A percentile compares a stretch with the other conserved stretches of the same genome.
Evolutionary conservation across 1,140 invertebrate genomes (phyloP).

Genomic region (Drosophila trapezifrons): DNA sequence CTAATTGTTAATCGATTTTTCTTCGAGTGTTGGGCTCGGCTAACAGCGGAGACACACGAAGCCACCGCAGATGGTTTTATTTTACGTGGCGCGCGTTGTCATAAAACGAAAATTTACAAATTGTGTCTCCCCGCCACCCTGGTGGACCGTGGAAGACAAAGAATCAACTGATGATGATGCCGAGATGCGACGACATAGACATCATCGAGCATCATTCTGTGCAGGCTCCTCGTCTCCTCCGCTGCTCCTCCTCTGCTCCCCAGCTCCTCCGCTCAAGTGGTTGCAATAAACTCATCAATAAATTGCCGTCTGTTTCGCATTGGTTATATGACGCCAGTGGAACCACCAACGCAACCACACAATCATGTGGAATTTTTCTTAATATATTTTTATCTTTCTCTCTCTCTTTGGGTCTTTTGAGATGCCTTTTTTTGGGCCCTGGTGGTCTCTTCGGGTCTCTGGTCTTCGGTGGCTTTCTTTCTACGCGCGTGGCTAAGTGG

Average conservation of each 20-base stretch:
- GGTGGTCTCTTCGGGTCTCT: conserved; percentile 31
- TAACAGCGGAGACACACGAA: conserved; percentile 29
- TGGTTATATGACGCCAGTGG: conserved; percentile 51
- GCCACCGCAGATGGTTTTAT: conserved; percentile 57
- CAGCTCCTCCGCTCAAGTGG: conserved; percentile 34
- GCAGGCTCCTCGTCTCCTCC: conserved; percentile 10
- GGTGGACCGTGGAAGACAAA: conserved; percentile 46
- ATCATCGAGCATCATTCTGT: conserved; percentile 65
- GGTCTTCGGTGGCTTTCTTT: conserved; percentile 56
- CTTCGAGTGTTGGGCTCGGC: conserved; percentile 39
- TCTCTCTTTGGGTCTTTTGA: not conserved
- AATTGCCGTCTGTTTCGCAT: conserved; percentile 78
- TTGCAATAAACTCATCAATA: conserved; percentile 84
- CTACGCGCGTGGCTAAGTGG: conserved; percentile 78
- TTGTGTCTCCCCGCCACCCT: conserved; percentile 56
- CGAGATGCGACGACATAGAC: conserved; percentile 68
- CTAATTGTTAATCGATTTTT: conserved; percentile 14
- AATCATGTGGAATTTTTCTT: conserved; percentile 37
- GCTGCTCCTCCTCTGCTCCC: not conserved
- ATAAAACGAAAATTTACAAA: conserved; percentile 84
- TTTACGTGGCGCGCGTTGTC: conserved; percentile 66
- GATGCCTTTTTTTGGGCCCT: conserved; percentile 14
- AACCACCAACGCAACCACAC: conserved; percentile 53
- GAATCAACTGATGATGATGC: conserved; percentile 70
- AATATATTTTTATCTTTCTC: conserved; percentile 13